Evolutionary conservation across 1,140 invertebrate species (phyloP).

Genomic region (Andrena cerasifolii): DNA sequence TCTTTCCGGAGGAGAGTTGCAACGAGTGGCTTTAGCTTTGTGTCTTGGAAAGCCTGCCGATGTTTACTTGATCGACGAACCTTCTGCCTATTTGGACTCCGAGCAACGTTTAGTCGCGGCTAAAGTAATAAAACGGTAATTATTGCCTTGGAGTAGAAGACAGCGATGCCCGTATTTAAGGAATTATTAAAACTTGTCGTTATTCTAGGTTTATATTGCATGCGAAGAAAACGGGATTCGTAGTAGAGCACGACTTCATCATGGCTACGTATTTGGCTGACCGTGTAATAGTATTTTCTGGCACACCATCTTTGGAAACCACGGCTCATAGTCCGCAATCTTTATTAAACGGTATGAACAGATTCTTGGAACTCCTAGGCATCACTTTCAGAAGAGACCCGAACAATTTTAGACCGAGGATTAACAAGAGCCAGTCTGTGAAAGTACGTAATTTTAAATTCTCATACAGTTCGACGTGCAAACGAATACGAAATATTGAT

Average conservation of each 20-base stretch:
- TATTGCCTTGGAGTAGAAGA: background rate
- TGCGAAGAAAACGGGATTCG: slow-evolving; percentile 99
- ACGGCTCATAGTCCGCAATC: slow-evolving; percentile 96
- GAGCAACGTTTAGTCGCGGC: slow-evolving; percentile 99
- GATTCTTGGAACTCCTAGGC: slow-evolving; percentile 97
- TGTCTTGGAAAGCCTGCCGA: slow-evolving; percentile 99
- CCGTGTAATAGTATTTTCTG: slow-evolving; percentile 99
- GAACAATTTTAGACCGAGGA: slow-evolving; percentile 98
- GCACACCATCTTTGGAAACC: slow-evolving; percentile 93
- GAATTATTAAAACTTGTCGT: background rate
- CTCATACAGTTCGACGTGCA: background rate
- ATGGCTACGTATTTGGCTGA: slow-evolving; percentile 99
- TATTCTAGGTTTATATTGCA: slow-evolving; percentile 96
- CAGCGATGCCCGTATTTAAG: background rate
- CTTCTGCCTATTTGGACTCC: slow-evolving; percentile 99
- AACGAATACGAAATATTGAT: slow-evolving; percentile 17
- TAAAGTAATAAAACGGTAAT: slow-evolving; percentile 98
- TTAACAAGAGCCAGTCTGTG: slow-evolving; percentile 98
- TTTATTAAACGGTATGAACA: slow-evolving; percentile 98
- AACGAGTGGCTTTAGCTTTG: slow-evolving; percentile 97
- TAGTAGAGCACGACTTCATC: slow-evolving; percentile 99
- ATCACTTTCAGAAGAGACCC: slow-evolving; percentile 99
- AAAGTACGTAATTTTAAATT: slow-evolving; percentile 85
- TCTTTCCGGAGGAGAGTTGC: slow-evolving; percentile 99
- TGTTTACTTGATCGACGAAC: slow-evolving; percentile 99